Percentiles rank a stretch among this genome's conserved stretches.
phyloP scores from a whole-genome alignment of 2,113 vertebrate genomes.

The Antennarius striatus region DNA sequence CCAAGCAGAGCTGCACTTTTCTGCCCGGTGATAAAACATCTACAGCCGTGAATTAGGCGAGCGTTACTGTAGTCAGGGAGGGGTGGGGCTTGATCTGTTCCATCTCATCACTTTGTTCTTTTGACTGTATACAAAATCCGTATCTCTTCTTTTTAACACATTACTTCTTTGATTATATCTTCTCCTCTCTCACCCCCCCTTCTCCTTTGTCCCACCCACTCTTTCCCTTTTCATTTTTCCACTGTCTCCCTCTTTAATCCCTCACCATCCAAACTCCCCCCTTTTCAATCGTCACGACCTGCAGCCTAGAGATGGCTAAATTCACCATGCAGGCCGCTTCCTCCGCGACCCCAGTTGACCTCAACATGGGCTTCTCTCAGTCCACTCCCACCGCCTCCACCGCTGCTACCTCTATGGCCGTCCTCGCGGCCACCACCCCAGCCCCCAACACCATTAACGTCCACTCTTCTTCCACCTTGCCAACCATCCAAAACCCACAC shows the following conservation, averaged over 20 bases:
- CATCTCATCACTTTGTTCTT: conserved; percentile 67
- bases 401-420: conserved; percentile 87
- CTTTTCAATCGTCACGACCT: conserved; percentile 74
- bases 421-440: conserved; percentile 83
- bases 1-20: conserved; percentile 26
- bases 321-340: conserved; percentile 93
- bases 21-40: conserved; percentile 43
- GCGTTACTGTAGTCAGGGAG: conserved; percentile 72
- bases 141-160: conserved; percentile 89
- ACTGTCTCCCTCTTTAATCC: conserved; percentile 44
- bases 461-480: conserved; percentile 85
- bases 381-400: conserved; percentile 84
- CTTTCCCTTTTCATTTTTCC: conserved; percentile 52
- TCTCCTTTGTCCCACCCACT: conserved; percentile 67
- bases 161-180: conserved; percentile 86
- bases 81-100: conserved; percentile 72
- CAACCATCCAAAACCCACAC: conserved; percentile 87
- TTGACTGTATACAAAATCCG: conserved; percentile 83
- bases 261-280: conserved; percentile 54
- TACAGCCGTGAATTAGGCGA: conserved; percentile 45
- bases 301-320: conserved; percentile 98
- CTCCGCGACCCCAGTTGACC: conserved; percentile 87
- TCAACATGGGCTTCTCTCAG: conserved; percentile 92
- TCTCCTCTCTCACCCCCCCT: conserved; percentile 75
- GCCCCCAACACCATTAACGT: conserved; percentile 84